These are phyloP conservation scores for Propithecus deckenii DNA, from an alignment of 2,797 vertebrate species.

Conservation along the genomic window DNA sequence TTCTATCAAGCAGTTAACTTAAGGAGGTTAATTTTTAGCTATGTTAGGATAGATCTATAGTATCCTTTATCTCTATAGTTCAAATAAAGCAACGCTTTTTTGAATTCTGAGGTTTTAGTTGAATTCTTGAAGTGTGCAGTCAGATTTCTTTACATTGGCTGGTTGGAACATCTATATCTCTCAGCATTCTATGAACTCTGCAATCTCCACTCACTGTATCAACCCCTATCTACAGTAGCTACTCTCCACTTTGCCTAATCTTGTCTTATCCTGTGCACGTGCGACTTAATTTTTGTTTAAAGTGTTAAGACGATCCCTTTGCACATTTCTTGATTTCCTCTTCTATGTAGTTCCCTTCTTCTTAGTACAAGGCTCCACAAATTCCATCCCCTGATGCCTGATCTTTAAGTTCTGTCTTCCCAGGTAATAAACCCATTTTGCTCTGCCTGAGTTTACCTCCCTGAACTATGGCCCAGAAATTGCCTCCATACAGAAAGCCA, in stretches of 20 bases:
- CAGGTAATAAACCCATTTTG: neutral
- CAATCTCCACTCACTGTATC: neutral
- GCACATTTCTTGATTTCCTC: neutral
- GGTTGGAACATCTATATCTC: neutral
- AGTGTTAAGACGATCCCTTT: neutral
- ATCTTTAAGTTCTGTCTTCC: neutral
- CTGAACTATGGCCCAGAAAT: neutral
- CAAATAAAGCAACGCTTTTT: neutral
- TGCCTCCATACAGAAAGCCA: neutral
- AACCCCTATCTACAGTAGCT: neutral
- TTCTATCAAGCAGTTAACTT: neutral
- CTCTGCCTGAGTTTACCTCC: neutral
- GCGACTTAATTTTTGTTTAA: neutral
- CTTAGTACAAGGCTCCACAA: neutral
- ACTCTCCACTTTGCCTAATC: neutral
- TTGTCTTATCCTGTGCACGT: neutral
- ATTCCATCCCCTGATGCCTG: neutral
- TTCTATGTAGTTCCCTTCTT: neutral
- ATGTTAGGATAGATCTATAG: neutral
- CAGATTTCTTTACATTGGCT: neutral
- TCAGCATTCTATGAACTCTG: neutral
- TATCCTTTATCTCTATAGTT: neutral
- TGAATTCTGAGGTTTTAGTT: neutral
- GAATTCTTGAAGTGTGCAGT: neutral
- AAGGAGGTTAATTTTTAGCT: neutral